Evolutionary conservation across 1,140 invertebrate genomes (phyloP).

Genomic region (Drosophila tropicalis): DNA sequence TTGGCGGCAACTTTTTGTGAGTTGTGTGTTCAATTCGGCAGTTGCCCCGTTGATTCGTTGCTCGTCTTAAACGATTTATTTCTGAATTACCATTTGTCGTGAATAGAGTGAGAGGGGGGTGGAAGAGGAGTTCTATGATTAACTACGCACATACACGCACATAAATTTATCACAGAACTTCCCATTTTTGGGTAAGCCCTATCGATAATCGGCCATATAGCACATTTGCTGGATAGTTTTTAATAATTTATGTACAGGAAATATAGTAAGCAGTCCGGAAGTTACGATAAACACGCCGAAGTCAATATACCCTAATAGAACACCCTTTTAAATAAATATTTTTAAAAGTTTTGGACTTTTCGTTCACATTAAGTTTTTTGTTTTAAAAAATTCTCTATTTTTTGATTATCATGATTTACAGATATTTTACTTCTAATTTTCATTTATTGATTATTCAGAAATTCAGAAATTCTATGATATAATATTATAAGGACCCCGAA

Average conservation of each 20-base stretch:
- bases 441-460: no score
- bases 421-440: no score
- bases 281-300: no score
- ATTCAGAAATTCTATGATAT: no score
- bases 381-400: no score
- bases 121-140: slow-evolving; percentile 50
- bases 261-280: background rate
- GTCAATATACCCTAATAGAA: no score
- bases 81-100: slow-evolving; percentile 59
- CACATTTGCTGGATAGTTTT: slow-evolving; percentile 40
- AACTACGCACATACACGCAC: slow-evolving; percentile 58
- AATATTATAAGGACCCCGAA: no score
- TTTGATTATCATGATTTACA: no score
- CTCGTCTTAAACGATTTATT: slow-evolving; percentile 72
- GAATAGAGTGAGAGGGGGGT: background rate
- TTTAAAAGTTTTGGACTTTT: no score
- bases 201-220: slow-evolving; percentile 66
- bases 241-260: slow-evolving; percentile 38
- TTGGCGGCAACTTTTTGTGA: slow-evolving; percentile 61
- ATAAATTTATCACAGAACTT: slow-evolving; percentile 39
- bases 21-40: slow-evolving; percentile 45
- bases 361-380: no score
- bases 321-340: no score
- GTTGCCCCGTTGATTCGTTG: slow-evolving; percentile 34
- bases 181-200: slow-evolving; percentile 52